Conservation (phyloP, 2,113 vertebrate genomes). For the Clupea harengus region DNA sequence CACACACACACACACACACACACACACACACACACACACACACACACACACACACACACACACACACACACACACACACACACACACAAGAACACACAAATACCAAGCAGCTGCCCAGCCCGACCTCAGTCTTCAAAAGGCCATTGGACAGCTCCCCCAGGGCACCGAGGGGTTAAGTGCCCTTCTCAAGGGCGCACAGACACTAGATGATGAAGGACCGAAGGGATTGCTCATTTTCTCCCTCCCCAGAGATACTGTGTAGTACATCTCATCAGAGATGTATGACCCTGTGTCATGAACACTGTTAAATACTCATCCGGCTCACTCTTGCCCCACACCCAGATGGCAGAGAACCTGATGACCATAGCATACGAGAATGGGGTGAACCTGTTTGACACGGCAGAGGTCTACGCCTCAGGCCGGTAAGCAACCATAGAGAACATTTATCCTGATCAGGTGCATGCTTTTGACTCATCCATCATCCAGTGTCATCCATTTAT, state of each 20-base stretch:
- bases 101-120: too few species aligned
- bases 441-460: not conserved
- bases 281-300: not conserved
- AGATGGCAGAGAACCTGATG: slow-evolving; percentile 95
- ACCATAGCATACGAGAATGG: slow-evolving; percentile 94
- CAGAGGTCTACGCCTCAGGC: slow-evolving; percentile 95
- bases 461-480: not conserved
- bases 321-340: not conserved
- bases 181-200: too few species aligned
- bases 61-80: not conserved
- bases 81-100: not conserved
- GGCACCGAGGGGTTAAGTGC: not conserved
- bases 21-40: not conserved
- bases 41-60: not conserved
- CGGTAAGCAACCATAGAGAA: slow-evolving; percentile 72
- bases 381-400: slow-evolving; percentile 95
- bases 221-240: too few species aligned
- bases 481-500: not conserved
- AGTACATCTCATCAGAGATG: not conserved
- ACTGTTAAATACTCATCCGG: not conserved
- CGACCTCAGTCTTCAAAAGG: not conserved
- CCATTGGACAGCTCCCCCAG: too few species aligned
- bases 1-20: not conserved
- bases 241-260: not conserved
- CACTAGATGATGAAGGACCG: too few species aligned